Percentiles rank a stretch among this genome's conserved stretches.
These are phyloP conservation scores for Manduca sexta DNA, from an alignment of 1,140 invertebrate species.

Conservation along the genomic window DNA sequence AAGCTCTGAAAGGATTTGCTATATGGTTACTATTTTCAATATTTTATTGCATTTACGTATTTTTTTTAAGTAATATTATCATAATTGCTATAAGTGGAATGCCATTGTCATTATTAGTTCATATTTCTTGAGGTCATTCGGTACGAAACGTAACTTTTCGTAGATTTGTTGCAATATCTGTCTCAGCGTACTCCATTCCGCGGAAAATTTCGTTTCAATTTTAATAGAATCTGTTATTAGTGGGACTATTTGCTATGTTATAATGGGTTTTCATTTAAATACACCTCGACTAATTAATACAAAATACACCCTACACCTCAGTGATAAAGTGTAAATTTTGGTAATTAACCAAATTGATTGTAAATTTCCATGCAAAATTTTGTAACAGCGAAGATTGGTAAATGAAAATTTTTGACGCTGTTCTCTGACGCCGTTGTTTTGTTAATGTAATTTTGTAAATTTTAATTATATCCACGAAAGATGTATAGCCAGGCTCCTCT, in stretches of 20 bases:
- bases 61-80: too few relatives aligned
- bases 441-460: too few relatives aligned
- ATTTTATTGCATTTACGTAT: too few relatives aligned
- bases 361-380: conserved; percentile 27
- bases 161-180: not conserved
- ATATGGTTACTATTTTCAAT: too few relatives aligned
- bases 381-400: conserved; percentile 24
- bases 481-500: too few relatives aligned
- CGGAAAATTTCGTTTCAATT: conserved; percentile 34
- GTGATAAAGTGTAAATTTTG: not conserved
- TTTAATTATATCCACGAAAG: too few relatives aligned
- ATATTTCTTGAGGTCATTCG: too few relatives aligned
- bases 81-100: too few relatives aligned
- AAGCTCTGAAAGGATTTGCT: too few relatives aligned
- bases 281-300: conserved; percentile 11
- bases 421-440: conserved; percentile 1
- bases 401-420: conserved; percentile 22
- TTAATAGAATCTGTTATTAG: conserved; percentile 46
- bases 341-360: conserved; percentile 16
- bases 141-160: not conserved
- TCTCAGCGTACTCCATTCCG: not conserved
- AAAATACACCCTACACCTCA: conserved; percentile 19
- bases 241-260: conserved; percentile 36
- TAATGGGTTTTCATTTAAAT: conserved; percentile 42
- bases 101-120: too few relatives aligned